phyloP scores from a whole-genome alignment of 2,797 vertebrate genomes.

The Takifugu ocellatus region DNA sequence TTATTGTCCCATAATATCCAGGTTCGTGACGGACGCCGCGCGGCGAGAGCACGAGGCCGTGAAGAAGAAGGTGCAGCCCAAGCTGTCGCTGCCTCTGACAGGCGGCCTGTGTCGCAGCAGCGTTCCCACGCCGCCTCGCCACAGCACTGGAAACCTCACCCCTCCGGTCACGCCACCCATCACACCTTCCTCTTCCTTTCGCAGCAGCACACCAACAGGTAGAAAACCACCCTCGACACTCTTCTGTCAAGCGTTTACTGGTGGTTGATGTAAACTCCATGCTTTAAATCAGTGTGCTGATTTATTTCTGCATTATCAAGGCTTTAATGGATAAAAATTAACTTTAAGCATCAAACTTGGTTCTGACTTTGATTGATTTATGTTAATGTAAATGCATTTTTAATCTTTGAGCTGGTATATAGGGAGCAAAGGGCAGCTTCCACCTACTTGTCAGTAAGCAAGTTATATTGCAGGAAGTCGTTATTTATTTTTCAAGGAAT shows the following conservation, averaged over 20 bases:
- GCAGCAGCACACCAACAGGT: conserved; percentile 94
- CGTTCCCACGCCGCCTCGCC: conserved; percentile 89
- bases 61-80: conserved; percentile 94
- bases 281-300: too few species aligned
- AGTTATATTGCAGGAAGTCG: not conserved
- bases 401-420: too few species aligned
- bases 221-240: not conserved
- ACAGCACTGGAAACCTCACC: conserved; percentile 95
- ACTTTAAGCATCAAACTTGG: too few species aligned
- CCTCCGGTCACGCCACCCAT: conserved; percentile 97
- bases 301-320: not conserved
- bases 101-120: conserved; percentile 86
- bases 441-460: not conserved
- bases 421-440: conserved; percentile 1
- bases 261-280: too few species aligned
- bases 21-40: conserved; percentile 96
- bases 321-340: too few species aligned
- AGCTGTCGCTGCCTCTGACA: conserved; percentile 87
- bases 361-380: too few species aligned
- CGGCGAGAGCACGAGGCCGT: conserved; percentile 90
- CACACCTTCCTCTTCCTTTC: conserved; percentile 96
- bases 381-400: too few species aligned
- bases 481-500: conserved; percentile 1
- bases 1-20: conserved; percentile 44
- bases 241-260: too few species aligned